Evolutionary conservation across 2,113 vertebrate genomes (phyloP), one percentile per base, ranked within the genome.

Genomic region (Regulus satrapa): DNA sequence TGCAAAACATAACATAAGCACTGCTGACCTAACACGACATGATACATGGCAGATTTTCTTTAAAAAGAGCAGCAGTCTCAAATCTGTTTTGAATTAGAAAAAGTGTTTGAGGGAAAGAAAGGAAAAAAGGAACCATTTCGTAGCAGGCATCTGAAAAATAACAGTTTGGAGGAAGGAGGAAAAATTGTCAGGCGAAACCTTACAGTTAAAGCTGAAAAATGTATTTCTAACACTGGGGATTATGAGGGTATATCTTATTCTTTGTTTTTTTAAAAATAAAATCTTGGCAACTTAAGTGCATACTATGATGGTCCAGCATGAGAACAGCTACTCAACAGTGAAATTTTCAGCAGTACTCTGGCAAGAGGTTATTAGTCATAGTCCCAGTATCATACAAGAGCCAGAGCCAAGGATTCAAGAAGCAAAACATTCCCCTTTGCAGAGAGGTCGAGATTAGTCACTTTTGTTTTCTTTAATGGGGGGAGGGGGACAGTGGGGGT

Each of bases 81-180:
- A 96, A 92, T 94, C 94, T 97, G 96, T 55, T 97, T 96, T 95
- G 92, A 95, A 97, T 97, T 96, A 97, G 91, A 88, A 95, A 78
- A 96, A 92, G 74, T 64, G 89, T 94, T 78, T 88, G 93, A 85
- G 77, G 93, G 93, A 89, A 93, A 94, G 74, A 94, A 85, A 95
- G 90, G 87, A 83, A 94, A 92, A 93, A 91, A 79, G 88, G 92
- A 96, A 90, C 80, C 12, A 20, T 96, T 94, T 96, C 45, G 0
- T 96, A 95, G 91, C 89, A 94, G 89, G 85, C 94, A 89, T 96
- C 85, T 95, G 94, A 96, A 97, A 97, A 96, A 95, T 76, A 95
- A 93, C 80, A 94, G 63, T 85, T 90, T 81, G 69, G 85, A 85
- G 64, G 77, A 91, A 86, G 80, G 73, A 86, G 85, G 51, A 16